Conservation (phyloP, 2,113 vertebrate genomes). For the Phoxinus phoxinus region DNA sequence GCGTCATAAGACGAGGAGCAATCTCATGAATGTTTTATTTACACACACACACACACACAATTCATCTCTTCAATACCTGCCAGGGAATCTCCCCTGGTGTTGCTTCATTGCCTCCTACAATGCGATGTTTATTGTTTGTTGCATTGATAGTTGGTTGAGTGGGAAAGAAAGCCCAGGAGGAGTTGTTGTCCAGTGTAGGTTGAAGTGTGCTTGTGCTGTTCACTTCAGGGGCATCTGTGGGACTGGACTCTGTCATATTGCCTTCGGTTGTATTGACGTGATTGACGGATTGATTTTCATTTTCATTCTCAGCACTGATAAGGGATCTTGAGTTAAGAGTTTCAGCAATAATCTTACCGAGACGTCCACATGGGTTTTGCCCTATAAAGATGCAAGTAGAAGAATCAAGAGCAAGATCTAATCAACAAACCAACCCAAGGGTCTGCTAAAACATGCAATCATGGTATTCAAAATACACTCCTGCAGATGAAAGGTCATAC, state of each 20-base stretch:
- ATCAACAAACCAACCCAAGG: background rate
- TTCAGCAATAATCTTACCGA: constrained; percentile 22
- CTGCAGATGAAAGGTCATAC: background rate
- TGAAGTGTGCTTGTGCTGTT: background rate
- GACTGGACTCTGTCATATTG: constrained; percentile 25
- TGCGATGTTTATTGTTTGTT: constrained; percentile 56
- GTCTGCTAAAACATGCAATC: background rate
- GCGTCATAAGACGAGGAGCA: background rate
- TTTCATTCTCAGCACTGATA: background rate
- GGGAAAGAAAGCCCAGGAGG: constrained; percentile 52
- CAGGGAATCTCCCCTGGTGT: constrained; percentile 88
- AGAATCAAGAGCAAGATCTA: background rate
- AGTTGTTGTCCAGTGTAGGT: background rate
- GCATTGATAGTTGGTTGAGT: constrained; percentile 51
- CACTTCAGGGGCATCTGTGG: background rate
- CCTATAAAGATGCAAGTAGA: constrained; percentile 52
- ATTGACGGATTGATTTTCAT: background rate
- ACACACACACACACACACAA: constrained; percentile 14
- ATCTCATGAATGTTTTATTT: background rate
- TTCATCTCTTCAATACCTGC: constrained; percentile 81
- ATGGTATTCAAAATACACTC: background rate
- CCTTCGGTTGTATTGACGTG: background rate
- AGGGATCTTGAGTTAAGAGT: background rate
- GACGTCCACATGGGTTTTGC: constrained; percentile 70
- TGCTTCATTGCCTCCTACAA: constrained; percentile 85